phyloP scores from a whole-genome alignment of 2,113 vertebrate genomes.

The Prietella phreatophila region DNA sequence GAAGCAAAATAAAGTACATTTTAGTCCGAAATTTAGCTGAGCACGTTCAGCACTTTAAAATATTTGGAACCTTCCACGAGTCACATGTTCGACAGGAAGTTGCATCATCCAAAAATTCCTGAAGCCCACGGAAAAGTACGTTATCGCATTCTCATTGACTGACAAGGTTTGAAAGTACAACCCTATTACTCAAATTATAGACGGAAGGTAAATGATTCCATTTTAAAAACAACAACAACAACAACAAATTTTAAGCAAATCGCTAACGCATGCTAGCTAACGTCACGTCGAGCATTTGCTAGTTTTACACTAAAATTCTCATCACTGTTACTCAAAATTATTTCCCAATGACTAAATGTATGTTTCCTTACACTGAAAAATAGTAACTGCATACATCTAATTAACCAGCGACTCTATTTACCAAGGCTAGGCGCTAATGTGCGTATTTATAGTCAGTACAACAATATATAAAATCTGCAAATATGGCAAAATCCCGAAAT shows the following conservation, averaged over 20 bases:
- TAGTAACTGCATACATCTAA: not conserved
- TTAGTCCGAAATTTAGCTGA: not conserved
- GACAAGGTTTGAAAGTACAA: not conserved
- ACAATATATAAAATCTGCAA: not conserved
- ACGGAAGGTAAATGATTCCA: not conserved
- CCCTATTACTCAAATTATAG: not conserved
- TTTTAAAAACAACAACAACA: not conserved
- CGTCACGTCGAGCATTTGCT: not conserved
- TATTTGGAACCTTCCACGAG: not conserved
- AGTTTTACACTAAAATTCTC: not conserved
- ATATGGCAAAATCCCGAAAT: not conserved
- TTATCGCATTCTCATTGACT: not conserved
- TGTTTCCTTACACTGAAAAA: not conserved
- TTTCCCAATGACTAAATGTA: not conserved
- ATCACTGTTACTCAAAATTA: not conserved
- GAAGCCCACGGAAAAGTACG: not conserved
- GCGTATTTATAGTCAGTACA: not conserved
- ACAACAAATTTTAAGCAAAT: not conserved
- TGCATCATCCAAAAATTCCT: not conserved
- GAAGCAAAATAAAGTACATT: not conserved
- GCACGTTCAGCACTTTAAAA: not conserved
- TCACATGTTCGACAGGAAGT: not conserved
- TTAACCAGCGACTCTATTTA: not conserved
- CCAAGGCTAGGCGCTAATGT: not conserved
- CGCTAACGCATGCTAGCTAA: not conserved